Percentiles rank a stretch among this genome's conserved stretches.
Evolutionary conservation across 2,113 vertebrate genomes (phyloP).

Genomic region (Syngnathus scovelli): DNA sequence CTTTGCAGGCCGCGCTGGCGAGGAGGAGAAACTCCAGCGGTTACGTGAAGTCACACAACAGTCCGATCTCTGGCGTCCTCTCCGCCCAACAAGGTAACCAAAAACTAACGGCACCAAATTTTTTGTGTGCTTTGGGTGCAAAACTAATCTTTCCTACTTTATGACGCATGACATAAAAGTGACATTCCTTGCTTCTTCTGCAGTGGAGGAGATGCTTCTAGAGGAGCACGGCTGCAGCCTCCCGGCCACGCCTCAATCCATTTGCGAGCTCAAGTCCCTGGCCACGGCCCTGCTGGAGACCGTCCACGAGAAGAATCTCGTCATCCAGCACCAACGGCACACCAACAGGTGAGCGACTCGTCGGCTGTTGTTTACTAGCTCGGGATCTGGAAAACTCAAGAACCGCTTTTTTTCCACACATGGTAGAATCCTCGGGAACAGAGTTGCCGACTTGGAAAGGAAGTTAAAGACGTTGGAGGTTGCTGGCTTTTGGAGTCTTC

Average conservation of each 20-base stretch:
- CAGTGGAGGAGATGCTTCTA: slow-evolving; percentile 64
- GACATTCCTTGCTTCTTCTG: neutral
- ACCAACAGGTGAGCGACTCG: slow-evolving; percentile 51
- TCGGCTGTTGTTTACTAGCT: no score
- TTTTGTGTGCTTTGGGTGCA: no score
- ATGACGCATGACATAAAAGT: no score
- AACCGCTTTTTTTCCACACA: neutral
- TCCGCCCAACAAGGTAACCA: slow-evolving; percentile 90
- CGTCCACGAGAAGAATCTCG: slow-evolving; percentile 67
- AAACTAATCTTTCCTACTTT: no score
- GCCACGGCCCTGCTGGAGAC: slow-evolving; percentile 63
- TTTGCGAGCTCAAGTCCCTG: slow-evolving; percentile 62
- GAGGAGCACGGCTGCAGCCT: slow-evolving; percentile 64
- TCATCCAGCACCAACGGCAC: slow-evolving; percentile 68
- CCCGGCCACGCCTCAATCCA: slow-evolving; percentile 62
- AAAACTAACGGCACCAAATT: neutral
- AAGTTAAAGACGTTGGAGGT: slow-evolving; percentile 95
- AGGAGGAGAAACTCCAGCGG: slow-evolving; percentile 82
- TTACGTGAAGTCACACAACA: slow-evolving; percentile 77
- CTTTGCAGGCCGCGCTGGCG: slow-evolving; percentile 83
- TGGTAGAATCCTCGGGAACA: slow-evolving; percentile 87
- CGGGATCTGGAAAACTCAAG: no score
- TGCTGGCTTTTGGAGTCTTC: slow-evolving; percentile 96
- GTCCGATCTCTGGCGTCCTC: slow-evolving; percentile 86
- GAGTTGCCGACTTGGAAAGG: slow-evolving; percentile 90